A percentile compares a stretch with the other conserved stretches of the same genome.
These are phyloP conservation scores for Sesia apiformis DNA, from an alignment of 2,888 invertebrate species.

Conservation along the genomic window DNA sequence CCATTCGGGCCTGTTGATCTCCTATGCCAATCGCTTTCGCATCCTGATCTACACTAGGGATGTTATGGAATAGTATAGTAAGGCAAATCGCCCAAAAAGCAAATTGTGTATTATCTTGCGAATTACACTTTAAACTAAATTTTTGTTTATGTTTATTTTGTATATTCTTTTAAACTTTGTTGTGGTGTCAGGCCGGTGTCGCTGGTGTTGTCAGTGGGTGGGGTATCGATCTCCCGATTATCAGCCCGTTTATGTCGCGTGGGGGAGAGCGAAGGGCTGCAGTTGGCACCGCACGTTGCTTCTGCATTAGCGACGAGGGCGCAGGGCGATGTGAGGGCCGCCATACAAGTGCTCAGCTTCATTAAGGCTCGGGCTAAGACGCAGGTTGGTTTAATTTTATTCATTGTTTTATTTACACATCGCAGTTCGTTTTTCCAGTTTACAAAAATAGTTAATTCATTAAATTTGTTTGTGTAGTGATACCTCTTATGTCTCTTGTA, in stretches of 20 bases:
- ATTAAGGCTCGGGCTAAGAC: conserved; percentile 43
- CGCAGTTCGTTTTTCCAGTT: too few species aligned
- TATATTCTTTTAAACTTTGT: too few species aligned
- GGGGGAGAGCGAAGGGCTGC: conserved; percentile 78
- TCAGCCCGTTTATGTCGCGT: conserved; percentile 80
- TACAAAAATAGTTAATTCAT: too few species aligned
- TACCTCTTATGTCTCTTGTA: too few species aligned
- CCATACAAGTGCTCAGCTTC: conserved; percentile 91
- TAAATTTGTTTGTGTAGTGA: too few species aligned
- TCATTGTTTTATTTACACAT: neutral
- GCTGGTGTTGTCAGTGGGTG: conserved; percentile 82
- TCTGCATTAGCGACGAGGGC: conserved; percentile 87
- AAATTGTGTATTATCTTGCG: neutral
- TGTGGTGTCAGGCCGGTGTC: conserved; percentile 76
- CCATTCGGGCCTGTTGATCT: too few species aligned
- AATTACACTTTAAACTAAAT: neutral
- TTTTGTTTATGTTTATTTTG: too few species aligned
- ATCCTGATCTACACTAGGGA: too few species aligned
- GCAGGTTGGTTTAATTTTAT: conserved; percentile 19
- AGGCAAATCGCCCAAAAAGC: neutral
- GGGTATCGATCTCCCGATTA: conserved; percentile 70
- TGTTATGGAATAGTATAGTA: neutral
- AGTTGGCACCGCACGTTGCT: conserved; percentile 80
- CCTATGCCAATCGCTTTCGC: too few species aligned
- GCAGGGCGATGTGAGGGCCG: conserved; percentile 92